phyloP scores from a whole-genome alignment of 2,888 invertebrate species.

The Artemia sp. region DNA sequence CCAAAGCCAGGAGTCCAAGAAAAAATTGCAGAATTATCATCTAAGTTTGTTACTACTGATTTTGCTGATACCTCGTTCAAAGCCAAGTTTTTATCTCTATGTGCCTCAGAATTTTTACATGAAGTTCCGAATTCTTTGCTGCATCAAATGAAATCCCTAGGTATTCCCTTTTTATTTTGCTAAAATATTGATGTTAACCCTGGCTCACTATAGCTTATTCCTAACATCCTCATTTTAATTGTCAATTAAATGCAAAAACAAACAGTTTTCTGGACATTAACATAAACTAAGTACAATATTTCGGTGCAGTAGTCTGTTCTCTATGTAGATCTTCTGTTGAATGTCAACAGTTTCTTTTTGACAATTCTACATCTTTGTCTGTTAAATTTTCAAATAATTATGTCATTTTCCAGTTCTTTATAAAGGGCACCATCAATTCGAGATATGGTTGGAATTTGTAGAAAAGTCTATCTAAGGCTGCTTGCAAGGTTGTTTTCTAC shows the following conservation, averaged over 20 bases:
- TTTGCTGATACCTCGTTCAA: slow-evolving; percentile 34
- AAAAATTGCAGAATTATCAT: slow-evolving; percentile 36
- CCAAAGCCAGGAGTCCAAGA: slow-evolving; percentile 49
- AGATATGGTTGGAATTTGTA: no score
- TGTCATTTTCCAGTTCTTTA: no score
- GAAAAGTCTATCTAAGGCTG: no score
- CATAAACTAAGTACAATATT: no score
- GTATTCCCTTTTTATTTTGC: slow-evolving; percentile 34
- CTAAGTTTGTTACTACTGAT: background rate
- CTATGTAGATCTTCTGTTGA: slow-evolving; percentile 21
- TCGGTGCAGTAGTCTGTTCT: no score
- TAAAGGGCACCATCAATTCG: no score
- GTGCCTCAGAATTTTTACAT: slow-evolving; percentile 53
- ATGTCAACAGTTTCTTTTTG: slow-evolving; percentile 24
- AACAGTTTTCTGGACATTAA: no score
- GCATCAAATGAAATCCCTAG: slow-evolving; percentile 52
- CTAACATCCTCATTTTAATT: no score
- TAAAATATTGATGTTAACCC: background rate
- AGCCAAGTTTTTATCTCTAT: slow-evolving; percentile 50
- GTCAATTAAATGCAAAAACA: no score
- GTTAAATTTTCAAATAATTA: no score
- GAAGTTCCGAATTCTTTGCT: slow-evolving; percentile 63
- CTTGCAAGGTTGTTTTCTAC: no score
- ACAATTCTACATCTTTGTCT: no score
- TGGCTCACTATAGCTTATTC: background rate